Evolutionary conservation across 2,797 vertebrate species (phyloP).

Genomic region (Kryptolebias ocellatus): DNA sequence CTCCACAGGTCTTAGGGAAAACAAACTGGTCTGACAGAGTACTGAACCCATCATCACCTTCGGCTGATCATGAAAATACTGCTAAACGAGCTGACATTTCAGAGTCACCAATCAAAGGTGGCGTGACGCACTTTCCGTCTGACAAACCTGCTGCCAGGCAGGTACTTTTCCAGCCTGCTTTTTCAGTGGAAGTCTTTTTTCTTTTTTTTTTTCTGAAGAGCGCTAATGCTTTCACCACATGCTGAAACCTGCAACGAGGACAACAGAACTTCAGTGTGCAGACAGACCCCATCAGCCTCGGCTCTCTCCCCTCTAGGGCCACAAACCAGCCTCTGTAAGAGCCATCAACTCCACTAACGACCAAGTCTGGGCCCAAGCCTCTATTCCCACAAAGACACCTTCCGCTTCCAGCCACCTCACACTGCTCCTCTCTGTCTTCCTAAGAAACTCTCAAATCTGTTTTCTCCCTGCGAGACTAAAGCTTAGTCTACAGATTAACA

Average conservation of each 20-base stretch:
- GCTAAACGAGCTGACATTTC: slow-evolving; percentile 52
- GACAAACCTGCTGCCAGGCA: slow-evolving; percentile 71
- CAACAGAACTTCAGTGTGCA: slow-evolving; percentile 79
- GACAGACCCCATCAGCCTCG: slow-evolving; percentile 64
- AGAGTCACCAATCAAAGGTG: slow-evolving; percentile 66
- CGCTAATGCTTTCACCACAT: slow-evolving; percentile 79
- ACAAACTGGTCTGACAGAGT: not conserved
- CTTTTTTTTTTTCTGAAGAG: slow-evolving; percentile 32
- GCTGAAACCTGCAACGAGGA: slow-evolving; percentile 71
- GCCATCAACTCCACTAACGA: slow-evolving; percentile 67
- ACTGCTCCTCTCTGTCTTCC: slow-evolving; percentile 71
- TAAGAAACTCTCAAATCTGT: slow-evolving; percentile 32
- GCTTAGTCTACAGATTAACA: not conserved
- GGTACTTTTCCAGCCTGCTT: slow-evolving; percentile 75
- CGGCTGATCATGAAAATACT: slow-evolving; percentile 43
- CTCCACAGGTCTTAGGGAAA: too few relatives aligned
- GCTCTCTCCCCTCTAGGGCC: slow-evolving; percentile 62
- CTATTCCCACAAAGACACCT: slow-evolving; percentile 61
- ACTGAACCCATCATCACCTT: slow-evolving; percentile 39
- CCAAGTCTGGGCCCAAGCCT: slow-evolving; percentile 54
- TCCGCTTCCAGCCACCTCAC: slow-evolving; percentile 66
- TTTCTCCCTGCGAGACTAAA: slow-evolving; percentile 46
- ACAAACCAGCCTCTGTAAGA: slow-evolving; percentile 80
- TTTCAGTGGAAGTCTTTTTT: slow-evolving; percentile 55
- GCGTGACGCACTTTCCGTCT: slow-evolving; percentile 66